phyloP scores from a whole-genome alignment of 2,888 invertebrate species.

The Lysandra coridon region DNA sequence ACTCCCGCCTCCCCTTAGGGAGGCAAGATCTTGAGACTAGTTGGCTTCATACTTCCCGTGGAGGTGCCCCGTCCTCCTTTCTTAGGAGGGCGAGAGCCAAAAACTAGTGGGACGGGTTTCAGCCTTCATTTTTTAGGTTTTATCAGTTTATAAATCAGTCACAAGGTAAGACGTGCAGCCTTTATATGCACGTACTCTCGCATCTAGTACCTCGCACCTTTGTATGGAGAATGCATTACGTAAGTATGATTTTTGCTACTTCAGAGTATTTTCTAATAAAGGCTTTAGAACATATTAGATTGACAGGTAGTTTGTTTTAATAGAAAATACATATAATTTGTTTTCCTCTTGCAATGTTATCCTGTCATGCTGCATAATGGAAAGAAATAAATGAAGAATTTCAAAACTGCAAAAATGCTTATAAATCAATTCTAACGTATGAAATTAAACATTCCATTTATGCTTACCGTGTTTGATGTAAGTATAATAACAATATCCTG shows the following conservation, averaged over 20 bases:
- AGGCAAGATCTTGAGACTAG: conserved; percentile 12
- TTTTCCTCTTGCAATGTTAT: no score
- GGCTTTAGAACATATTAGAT: background rate
- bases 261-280: background rate
- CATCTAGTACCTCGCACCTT: background rate
- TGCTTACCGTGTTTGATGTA: background rate
- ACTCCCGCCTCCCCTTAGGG: conserved; percentile 6
- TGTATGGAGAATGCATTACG: background rate
- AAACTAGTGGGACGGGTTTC: conserved; percentile 9
- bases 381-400: no score
- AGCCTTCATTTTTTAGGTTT: conserved; percentile 8
- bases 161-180: conserved; percentile 10
- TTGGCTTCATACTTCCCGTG: background rate
- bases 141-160: conserved; percentile 16
- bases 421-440: background rate
- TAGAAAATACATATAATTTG: no score
- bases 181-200: conserved; percentile 1
- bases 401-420: no score
- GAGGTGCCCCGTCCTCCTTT: background rate
- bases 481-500: background rate
- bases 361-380: no score
- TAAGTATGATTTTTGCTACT: background rate
- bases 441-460: background rate
- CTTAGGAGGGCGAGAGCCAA: conserved; percentile 15
- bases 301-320: no score